A percentile compares a stretch with the other conserved stretches of the same genome.
phyloP scores from a whole-genome alignment of 2,888 invertebrate genomes.

The Pseudoips prasinana region DNA sequence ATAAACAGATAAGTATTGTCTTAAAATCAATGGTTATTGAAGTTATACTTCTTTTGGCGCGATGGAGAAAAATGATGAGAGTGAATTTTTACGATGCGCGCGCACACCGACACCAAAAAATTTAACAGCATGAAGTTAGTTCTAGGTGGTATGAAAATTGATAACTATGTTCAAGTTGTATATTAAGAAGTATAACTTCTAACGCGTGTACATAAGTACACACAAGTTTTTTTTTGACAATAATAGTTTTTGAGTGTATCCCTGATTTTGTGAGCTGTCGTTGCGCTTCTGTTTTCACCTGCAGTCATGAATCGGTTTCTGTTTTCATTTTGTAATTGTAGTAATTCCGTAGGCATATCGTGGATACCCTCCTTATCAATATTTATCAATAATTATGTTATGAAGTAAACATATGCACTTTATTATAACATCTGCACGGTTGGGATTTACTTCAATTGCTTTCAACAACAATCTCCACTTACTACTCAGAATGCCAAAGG shows the following conservation, averaged over 20 bases:
- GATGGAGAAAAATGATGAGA: too few species aligned
- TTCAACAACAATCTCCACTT: constrained; percentile 13
- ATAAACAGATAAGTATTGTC: too few species aligned
- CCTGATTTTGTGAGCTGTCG: constrained; percentile 12
- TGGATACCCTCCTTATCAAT: constrained; percentile 10
- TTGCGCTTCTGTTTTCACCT: constrained; percentile 9
- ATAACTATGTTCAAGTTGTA: too few species aligned
- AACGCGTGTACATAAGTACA: too few species aligned
- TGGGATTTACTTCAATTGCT: constrained; percentile 11
- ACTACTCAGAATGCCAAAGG: constrained; percentile 9
- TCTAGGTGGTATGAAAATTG: too few species aligned
- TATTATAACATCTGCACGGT: constrained; percentile 12
- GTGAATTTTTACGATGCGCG: too few species aligned
- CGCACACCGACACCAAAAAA: too few species aligned
- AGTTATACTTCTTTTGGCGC: too few species aligned
- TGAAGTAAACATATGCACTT: constrained; percentile 11
- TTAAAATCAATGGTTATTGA: too few species aligned
- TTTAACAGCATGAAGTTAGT: too few species aligned
- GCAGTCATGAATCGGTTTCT: constrained; percentile 10
- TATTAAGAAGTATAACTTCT: too few species aligned
- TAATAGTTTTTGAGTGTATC: constrained; percentile 8
- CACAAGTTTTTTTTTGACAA: too few species aligned
- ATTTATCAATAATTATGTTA: constrained; percentile 13
- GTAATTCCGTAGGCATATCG: constrained; percentile 10
- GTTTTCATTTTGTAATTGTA: constrained; percentile 9